phyloP scores from a whole-genome alignment of 2,888 invertebrate genomes.

The Leptinotarsa haldemani region DNA sequence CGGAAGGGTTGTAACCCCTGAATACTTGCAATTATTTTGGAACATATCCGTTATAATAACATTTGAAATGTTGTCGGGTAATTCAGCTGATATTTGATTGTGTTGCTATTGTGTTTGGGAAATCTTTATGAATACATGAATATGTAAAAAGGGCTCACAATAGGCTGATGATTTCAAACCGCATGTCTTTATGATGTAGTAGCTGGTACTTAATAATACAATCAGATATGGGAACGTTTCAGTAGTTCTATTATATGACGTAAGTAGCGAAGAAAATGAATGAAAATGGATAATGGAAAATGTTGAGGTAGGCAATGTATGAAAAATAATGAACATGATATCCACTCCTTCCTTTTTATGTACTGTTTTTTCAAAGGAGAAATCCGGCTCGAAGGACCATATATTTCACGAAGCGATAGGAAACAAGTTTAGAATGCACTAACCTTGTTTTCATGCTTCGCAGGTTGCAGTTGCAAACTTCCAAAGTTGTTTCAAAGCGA shows the following conservation, averaged over 20 bases:
- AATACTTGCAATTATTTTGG: conserved; percentile 58
- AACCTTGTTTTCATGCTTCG: no score
- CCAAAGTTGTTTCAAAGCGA: no score
- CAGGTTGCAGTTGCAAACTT: no score
- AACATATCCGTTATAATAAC: conserved; percentile 61
- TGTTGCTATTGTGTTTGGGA: conserved; percentile 58
- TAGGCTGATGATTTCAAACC: conserved; percentile 41
- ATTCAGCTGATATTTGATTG: conserved; percentile 58
- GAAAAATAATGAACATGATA: no score
- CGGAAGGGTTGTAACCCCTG: conserved; percentile 46
- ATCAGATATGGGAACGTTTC: conserved; percentile 40
- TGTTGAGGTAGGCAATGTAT: not conserved
- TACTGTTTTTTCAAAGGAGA: no score
- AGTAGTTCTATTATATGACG: not conserved
- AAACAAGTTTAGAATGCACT: no score
- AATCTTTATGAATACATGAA: conserved; percentile 54
- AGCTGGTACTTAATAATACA: conserved; percentile 36
- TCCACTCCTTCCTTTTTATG: no score
- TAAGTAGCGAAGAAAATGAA: not conserved
- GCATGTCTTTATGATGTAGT: conserved; percentile 44
- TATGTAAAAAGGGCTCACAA: conserved; percentile 39
- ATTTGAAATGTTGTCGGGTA: conserved; percentile 57
- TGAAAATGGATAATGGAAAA: not conserved
- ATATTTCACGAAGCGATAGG: no score
- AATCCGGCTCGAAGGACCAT: no score